Conservation (phyloP, 2,113 vertebrate genomes). For the Coreoperca whiteheadi region DNA sequence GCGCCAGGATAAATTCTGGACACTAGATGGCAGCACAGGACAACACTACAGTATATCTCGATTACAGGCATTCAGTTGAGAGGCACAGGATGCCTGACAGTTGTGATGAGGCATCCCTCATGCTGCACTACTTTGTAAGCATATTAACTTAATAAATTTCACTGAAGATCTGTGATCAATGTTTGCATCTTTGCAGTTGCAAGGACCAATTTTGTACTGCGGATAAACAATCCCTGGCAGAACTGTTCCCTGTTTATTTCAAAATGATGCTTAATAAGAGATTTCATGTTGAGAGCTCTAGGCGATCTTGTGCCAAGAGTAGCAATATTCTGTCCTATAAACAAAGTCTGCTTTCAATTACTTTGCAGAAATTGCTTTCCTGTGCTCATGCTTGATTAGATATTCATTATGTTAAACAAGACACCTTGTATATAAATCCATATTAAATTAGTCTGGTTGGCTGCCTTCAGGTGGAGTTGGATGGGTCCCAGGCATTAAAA, state of each 20-base stretch:
- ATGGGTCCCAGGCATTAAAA: conserved; percentile 16
- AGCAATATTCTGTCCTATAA: conserved; percentile 64
- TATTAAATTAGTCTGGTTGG: conserved; percentile 78
- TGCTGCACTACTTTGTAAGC: not conserved
- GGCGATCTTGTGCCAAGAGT: conserved; percentile 22
- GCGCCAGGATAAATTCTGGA: not conserved
- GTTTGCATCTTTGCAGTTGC: not conserved
- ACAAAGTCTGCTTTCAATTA: conserved; percentile 86
- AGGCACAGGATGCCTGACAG: not conserved
- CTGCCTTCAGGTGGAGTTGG: conserved; percentile 56
- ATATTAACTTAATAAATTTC: not conserved
- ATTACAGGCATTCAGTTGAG: not conserved
- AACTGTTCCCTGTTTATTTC: conserved; percentile 12
- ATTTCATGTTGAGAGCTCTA: conserved; percentile 28
- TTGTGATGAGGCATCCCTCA: not conserved
- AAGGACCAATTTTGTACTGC: not conserved
- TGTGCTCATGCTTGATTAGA: conserved; percentile 84
- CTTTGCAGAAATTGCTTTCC: conserved; percentile 83
- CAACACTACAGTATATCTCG: not conserved
- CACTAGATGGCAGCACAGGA: conserved; percentile 70
- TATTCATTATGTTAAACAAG: conserved; percentile 85
- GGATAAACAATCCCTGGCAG: not conserved
- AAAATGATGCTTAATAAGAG: conserved; percentile 10
- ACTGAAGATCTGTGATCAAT: not conserved
- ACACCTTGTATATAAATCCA: conserved; percentile 81